These are phyloP conservation scores for Linnaemya tessellans DNA, from an alignment of 2,888 invertebrate species.

Conservation along the genomic window DNA sequence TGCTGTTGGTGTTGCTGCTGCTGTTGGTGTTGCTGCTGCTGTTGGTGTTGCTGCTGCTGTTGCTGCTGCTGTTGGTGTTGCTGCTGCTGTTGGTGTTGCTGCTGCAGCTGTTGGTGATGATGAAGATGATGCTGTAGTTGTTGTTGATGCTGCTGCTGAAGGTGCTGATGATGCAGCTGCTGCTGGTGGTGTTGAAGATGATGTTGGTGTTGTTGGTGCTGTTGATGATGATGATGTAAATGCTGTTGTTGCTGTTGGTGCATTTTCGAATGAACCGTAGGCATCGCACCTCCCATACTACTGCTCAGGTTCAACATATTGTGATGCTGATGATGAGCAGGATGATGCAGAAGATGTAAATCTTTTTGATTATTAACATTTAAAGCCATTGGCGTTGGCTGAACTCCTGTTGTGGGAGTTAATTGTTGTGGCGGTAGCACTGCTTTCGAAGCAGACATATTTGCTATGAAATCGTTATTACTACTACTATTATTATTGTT, in stretches of 20 bases:
- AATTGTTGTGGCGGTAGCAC: constrained; percentile 46
- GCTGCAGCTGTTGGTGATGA: constrained; percentile 46
- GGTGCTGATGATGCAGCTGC: constrained; percentile 53
- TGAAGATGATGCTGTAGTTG: background rate
- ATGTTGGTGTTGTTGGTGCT: constrained; percentile 57
- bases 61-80: constrained; percentile 67
- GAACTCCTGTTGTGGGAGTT: constrained; percentile 37
- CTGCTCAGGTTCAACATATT: constrained; percentile 47
- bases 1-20: constrained; percentile 56
- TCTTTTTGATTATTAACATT: constrained; percentile 69
- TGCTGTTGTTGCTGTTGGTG: constrained; percentile 62
- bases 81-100: constrained; percentile 73
- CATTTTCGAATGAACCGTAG: constrained; percentile 59
- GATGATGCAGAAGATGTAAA: constrained; percentile 63
- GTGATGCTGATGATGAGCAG: constrained; percentile 51
- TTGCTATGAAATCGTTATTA: constrained; percentile 66
- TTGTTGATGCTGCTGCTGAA: constrained; percentile 57
- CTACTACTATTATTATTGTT: constrained; percentile 40
- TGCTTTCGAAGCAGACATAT: constrained; percentile 57
- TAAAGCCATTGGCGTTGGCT: constrained; percentile 55
- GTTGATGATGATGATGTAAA: constrained; percentile 52
- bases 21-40: constrained; percentile 52
- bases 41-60: constrained; percentile 54
- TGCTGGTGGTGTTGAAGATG: constrained; percentile 52
- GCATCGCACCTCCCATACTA: constrained; percentile 11